phyloP scores from a whole-genome alignment of 2,113 vertebrate species.

The Vulpes ferrilata region DNA sequence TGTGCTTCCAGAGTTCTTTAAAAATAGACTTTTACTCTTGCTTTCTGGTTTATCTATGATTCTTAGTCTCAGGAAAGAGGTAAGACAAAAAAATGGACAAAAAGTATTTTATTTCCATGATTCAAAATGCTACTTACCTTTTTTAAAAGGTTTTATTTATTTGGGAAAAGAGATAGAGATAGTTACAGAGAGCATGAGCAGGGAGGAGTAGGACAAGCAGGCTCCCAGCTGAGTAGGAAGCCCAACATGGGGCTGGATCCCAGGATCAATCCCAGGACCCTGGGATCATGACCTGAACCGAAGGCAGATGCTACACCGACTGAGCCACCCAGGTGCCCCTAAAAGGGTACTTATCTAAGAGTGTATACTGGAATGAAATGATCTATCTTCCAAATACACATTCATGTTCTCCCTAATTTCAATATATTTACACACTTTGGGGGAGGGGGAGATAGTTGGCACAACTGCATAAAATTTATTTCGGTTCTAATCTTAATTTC shows the following conservation, averaged over 20 bases:
- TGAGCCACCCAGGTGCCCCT: too few relatives aligned
- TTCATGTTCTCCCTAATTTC: background rate
- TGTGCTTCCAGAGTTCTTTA: constrained; percentile 1
- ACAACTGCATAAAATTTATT: background rate
- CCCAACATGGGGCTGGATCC: too few relatives aligned
- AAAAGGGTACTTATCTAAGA: background rate
- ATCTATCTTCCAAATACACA: background rate
- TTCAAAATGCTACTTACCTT: constrained; percentile 14
- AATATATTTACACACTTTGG: background rate
- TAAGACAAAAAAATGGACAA: background rate
- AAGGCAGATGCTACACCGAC: too few relatives aligned
- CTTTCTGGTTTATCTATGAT: background rate
- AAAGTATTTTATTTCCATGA: background rate
- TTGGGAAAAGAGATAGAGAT: too few relatives aligned
- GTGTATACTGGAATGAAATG: constrained; percentile 20
- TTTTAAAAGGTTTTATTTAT: too few relatives aligned
- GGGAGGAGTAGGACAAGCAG: too few relatives aligned
- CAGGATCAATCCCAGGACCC: too few relatives aligned
- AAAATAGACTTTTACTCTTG: background rate
- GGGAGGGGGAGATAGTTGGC: background rate
- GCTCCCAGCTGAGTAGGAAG: too few relatives aligned
- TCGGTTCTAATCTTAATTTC: background rate
- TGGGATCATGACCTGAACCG: too few relatives aligned
- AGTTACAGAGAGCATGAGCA: too few relatives aligned
- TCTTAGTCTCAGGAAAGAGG: constrained; percentile 12